These are phyloP conservation scores for Spodoptera frugiperda DNA, from an alignment of 1,140 invertebrate genomes.

Conservation along the genomic window DNA sequence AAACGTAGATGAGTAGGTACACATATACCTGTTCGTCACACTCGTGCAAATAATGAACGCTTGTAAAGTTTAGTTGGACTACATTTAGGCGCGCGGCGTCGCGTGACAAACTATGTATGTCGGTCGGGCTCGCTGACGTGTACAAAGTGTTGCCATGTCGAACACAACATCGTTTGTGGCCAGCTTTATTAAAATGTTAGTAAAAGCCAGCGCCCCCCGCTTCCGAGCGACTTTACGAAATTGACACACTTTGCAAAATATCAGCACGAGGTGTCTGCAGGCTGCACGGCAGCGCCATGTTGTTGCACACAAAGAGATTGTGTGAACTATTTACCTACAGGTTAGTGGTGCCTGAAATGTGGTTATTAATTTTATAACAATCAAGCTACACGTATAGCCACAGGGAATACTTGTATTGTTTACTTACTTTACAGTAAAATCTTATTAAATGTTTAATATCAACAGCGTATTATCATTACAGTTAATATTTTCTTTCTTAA, in stretches of 20 bases:
- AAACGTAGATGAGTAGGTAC: too few species aligned
- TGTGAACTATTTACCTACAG: too few species aligned
- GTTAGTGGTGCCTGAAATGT: too few species aligned
- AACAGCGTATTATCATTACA: neutral
- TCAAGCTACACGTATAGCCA: too few species aligned
- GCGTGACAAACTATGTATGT: conserved; percentile 34
- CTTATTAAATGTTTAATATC: neutral
- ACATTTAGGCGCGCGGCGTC: neutral
- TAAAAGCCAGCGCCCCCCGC: neutral
- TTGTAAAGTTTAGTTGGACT: neutral
- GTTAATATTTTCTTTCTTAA: neutral
- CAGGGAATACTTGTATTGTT: too few species aligned
- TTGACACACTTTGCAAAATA: conserved; percentile 19
- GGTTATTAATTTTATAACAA: too few species aligned
- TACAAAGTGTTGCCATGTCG: conserved; percentile 34
- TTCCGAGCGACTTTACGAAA: neutral
- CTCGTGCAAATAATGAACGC: neutral
- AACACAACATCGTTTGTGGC: conserved; percentile 21
- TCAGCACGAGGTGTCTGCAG: neutral
- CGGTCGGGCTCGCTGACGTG: neutral
- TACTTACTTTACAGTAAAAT: neutral
- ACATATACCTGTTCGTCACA: neutral
- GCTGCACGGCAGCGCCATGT: too few species aligned
- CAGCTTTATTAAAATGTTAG: conserved; percentile 31
- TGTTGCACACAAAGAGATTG: too few species aligned